Conservation (phyloP, 2,888 invertebrate genomes). For the Ennomos erosarius region DNA sequence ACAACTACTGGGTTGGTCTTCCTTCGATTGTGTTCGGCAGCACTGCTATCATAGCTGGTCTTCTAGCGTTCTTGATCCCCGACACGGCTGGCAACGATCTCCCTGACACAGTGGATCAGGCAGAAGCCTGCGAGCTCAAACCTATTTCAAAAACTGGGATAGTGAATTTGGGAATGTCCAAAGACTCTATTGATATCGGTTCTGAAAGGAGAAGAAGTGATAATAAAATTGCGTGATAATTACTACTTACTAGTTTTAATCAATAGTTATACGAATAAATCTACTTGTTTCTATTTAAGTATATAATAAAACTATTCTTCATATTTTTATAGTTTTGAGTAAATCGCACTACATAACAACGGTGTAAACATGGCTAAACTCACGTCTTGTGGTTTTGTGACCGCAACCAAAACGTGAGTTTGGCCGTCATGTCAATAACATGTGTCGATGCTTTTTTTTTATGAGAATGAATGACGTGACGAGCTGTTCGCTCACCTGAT, state of each 20-base stretch:
- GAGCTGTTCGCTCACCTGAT: no score
- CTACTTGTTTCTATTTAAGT: no score
- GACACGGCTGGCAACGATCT: slow-evolving; percentile 63
- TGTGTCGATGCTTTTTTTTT: no score
- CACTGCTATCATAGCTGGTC: slow-evolving; percentile 59
- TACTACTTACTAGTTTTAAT: neutral
- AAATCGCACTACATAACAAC: no score
- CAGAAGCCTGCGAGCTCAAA: slow-evolving; percentile 60
- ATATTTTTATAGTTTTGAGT: no score
- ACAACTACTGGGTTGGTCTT: slow-evolving; percentile 67
- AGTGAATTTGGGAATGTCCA: slow-evolving; percentile 35
- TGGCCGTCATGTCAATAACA: no score
- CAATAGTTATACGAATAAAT: neutral
- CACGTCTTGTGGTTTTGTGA: no score
- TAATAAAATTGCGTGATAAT: slow-evolving; percentile 3
- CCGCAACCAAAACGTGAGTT: no score
- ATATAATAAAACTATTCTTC: no score
- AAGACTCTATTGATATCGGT: slow-evolving; percentile 25
- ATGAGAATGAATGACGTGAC: no score
- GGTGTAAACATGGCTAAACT: no score
- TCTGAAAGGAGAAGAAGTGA: slow-evolving; percentile 31
- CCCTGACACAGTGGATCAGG: slow-evolving; percentile 70
- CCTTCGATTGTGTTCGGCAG: slow-evolving; percentile 67
- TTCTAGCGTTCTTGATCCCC: slow-evolving; percentile 65
- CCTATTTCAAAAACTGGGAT: slow-evolving; percentile 12